Evolutionary conservation across 2,888 invertebrate species (phyloP), one percentile per base, ranked within the genome.

Genomic region (Sinhomidia bicolor): DNA sequence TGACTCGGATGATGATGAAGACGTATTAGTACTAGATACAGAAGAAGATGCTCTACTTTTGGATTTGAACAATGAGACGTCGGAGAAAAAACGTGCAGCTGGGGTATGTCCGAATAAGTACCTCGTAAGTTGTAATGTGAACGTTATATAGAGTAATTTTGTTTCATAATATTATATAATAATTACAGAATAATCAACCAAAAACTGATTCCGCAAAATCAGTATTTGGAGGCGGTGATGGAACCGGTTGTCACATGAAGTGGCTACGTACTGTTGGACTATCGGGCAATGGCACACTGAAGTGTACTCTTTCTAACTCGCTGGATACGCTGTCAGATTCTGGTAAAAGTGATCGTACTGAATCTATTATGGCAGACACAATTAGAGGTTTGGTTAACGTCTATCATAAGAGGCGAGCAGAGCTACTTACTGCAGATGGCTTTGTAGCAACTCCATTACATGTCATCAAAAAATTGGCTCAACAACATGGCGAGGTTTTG

Each of bases 391-490:
- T 84, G 47, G 3, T 84, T 7, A 47, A 62, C 0, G 51, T 14
- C 3, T 91, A 89, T 36, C 0, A 26, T 23, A 76, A 84, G 14
- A 44, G 84, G 23, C 74, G 90, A 26, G 14, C 20, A 0, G 78
- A 87, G 0, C 20, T 89, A 1, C 41, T 91, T 1, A 20, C 17
- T 5, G 41, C 87, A 17, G 71, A 81, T n/a, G 91, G 90, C 2
- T 44, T 89, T 12, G 80, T 89, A 2, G 36, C 29, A 0, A 91
- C 90, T 20, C 91, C 91, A 9, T 44, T 91, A 14, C 88, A 90
- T 36, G 79, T 87, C 17, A 62, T 91, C 12, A 89, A 89, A 23
- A 81, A 89, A 29, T 57, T 90, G 71, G 88, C 84, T 7, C 29
- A 57, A 9, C 78, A 89, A 12, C 84, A 62, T 20, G 65, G 47